These are phyloP conservation scores for Drosophila fuyamai DNA, from an alignment of 1,140 invertebrate species.

Conservation along the genomic window DNA sequence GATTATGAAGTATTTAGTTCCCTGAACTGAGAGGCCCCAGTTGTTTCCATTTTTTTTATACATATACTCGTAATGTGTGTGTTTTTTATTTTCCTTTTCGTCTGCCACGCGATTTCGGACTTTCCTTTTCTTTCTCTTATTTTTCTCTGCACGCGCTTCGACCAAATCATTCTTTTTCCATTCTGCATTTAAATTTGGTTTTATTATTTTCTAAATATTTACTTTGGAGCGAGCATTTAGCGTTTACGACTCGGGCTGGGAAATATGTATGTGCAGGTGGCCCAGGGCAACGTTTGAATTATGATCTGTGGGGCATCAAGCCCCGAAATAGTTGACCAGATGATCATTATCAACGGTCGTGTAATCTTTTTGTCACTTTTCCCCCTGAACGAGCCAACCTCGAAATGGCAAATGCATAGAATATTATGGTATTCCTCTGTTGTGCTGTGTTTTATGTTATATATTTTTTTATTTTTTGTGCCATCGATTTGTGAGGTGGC, in stretches of 20 bases:
- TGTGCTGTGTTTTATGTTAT: slow-evolving; percentile 14
- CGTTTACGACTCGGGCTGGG: slow-evolving; percentile 63
- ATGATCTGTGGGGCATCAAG: slow-evolving; percentile 3
- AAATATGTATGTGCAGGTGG: not conserved
- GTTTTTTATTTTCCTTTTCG: not conserved
- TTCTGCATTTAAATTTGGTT: slow-evolving; percentile 64
- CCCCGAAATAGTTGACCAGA: slow-evolving; percentile 4
- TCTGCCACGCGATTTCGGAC: slow-evolving; percentile 16
- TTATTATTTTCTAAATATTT: slow-evolving; percentile 80
- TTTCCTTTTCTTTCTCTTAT: not conserved
- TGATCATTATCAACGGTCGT: slow-evolving; percentile 2
- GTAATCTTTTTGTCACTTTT: not conserved
- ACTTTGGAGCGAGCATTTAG: slow-evolving; percentile 52
- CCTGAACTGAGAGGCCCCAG: not conserved
- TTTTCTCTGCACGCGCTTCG: slow-evolving; percentile 33
- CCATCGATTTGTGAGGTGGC: slow-evolving; percentile 40
- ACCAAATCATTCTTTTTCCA: slow-evolving; percentile 17
- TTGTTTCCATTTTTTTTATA: not conserved
- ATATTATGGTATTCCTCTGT: slow-evolving; percentile 7
- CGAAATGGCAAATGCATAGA: not conserved
- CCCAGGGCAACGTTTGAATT: slow-evolving; percentile 3
- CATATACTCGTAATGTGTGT: not conserved
- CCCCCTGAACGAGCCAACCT: not conserved
- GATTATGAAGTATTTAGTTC: not conserved
- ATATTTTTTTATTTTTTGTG: not conserved